A percentile compares a stretch with the other conserved stretches of the same genome.
phyloP scores from a whole-genome alignment of 2,113 vertebrate genomes.

The Parotia lawesii region DNA sequence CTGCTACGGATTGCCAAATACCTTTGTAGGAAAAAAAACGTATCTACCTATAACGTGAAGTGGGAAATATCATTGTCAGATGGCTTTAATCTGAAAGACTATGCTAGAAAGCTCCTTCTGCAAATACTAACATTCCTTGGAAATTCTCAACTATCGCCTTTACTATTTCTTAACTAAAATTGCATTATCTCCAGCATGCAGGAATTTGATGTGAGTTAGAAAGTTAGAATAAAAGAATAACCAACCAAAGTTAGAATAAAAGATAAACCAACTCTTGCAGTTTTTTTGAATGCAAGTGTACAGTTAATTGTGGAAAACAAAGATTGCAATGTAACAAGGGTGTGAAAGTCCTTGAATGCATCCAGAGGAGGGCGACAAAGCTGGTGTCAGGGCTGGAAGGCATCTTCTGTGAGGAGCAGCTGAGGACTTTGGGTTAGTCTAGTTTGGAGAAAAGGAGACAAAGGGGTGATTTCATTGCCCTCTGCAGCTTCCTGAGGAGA shows the following conservation, averaged over 20 bases:
- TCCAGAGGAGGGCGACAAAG: not conserved
- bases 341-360: not conserved
- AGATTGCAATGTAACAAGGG: not conserved
- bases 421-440: not conserved
- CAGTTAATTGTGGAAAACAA: not conserved
- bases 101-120: not conserved
- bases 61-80: not conserved
- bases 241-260: not conserved
- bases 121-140: not conserved
- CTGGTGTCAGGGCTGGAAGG: not conserved
- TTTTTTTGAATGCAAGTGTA: not conserved
- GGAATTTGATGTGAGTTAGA: not conserved
- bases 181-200: not conserved
- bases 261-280: not conserved
- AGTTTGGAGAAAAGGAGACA: not conserved
- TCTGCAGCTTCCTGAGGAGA: not conserved
- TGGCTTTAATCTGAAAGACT: not conserved
- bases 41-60: not conserved
- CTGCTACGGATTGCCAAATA: not conserved
- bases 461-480: not conserved
- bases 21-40: not conserved
- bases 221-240: not conserved
- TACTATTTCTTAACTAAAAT: not conserved
- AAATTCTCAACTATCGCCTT: not conserved
- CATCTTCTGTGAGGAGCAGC: fast-evolving